Percentiles rank a stretch among this genome's conserved stretches.
Evolutionary conservation across 2,888 invertebrate species (phyloP).

Genomic region (Drosophila mettleri): DNA sequence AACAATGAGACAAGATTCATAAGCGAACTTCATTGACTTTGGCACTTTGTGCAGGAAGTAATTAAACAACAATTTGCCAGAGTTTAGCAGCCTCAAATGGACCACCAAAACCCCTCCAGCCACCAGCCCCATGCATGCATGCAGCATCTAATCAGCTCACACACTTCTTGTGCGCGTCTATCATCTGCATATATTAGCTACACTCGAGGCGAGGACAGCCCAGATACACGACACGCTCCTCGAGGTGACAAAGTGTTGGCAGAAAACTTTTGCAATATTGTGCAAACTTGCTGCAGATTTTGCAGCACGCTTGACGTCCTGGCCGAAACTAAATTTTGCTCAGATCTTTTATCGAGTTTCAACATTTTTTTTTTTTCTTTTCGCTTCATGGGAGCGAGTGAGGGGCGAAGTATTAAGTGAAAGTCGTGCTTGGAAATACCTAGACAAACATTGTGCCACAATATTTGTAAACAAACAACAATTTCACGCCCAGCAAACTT

Average conservation of each 20-base stretch:
- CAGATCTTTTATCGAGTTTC: constrained; percentile 27
- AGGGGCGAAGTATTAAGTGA: constrained; percentile 3
- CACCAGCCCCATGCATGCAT: neutral
- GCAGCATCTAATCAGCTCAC: constrained; percentile 59
- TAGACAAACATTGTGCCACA: constrained; percentile 18
- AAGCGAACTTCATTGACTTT: constrained; percentile 41
- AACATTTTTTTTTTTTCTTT: neutral
- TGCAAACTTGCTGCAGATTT: constrained; percentile 62
- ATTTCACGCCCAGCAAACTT: constrained; percentile 13
- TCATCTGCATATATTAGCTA: constrained; percentile 32
- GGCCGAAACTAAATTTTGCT: constrained; percentile 5
- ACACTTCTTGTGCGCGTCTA: constrained; percentile 60
- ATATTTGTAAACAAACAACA: constrained; percentile 16
- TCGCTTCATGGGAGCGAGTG: neutral
- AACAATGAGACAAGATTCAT: constrained; percentile 64
- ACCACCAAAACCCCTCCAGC: too few species aligned
- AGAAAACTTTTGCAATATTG: constrained; percentile 70
- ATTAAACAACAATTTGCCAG: constrained; percentile 72
- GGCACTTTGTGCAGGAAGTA: constrained; percentile 59
- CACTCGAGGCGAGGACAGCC: constrained; percentile 15
- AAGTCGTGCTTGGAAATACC: constrained; percentile 25
- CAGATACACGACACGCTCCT: constrained; percentile 22
- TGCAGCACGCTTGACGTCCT: constrained; percentile 4
- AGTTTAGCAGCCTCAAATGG: neutral
- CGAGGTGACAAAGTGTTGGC: constrained; percentile 54